A percentile compares a stretch with the other conserved stretches of the same genome.
phyloP scores from a whole-genome alignment of 2,797 vertebrate genomes.

The Rhinatrema bivittatum region DNA sequence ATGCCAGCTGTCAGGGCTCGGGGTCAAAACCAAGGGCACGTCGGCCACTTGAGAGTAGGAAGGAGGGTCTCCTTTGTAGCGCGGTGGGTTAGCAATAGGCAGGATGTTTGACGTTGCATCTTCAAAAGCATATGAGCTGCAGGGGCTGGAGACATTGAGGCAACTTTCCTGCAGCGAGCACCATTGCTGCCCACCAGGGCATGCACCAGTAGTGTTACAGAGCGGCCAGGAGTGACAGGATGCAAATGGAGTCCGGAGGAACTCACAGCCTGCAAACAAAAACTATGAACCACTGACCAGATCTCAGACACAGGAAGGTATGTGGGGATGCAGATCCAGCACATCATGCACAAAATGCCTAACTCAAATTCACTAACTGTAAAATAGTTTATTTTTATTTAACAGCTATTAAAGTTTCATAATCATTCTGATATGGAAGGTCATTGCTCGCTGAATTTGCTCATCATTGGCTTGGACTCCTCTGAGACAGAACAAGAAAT shows the following conservation, averaged over 20 bases:
- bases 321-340: background rate
- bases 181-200: conserved; percentile 58
- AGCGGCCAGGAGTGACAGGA: conserved; percentile 53
- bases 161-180: conserved; percentile 64
- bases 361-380: too few species aligned
- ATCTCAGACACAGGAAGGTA: background rate
- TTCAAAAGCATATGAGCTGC: conserved; percentile 46
- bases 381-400: too few species aligned
- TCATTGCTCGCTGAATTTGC: too few species aligned
- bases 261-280: conserved; percentile 50
- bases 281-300: too few species aligned
- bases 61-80: conserved; percentile 46
- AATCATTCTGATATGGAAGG: too few species aligned
- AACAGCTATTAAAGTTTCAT: too few species aligned
- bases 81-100: conserved; percentile 44
- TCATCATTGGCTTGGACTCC: too few species aligned
- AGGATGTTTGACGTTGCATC: conserved; percentile 9
- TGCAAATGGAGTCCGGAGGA: conserved; percentile 59
- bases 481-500: too few species aligned
- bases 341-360: too few species aligned
- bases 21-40: conserved; percentile 45
- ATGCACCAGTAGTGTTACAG: conserved; percentile 68
- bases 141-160: conserved; percentile 48
- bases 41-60: conserved; percentile 64
- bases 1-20: conserved; percentile 33